Base-by-base conservation (phyloP, 2,888 invertebrate species). In the Hypena proboscidalis region DNA sequence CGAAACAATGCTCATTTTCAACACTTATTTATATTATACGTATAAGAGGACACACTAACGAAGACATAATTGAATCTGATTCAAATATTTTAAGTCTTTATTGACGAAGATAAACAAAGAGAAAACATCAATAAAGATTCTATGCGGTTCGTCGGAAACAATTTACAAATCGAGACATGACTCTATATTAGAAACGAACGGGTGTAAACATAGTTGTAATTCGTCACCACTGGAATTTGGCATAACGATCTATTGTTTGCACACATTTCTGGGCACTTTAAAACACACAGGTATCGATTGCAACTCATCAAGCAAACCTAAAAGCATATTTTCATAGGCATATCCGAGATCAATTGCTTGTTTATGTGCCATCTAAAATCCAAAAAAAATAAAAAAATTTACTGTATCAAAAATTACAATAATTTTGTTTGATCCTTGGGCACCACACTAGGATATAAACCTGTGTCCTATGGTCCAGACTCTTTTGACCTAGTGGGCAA, bases 1-100 rank as follows among this genome's bases (percentile, higher is more conserved):
- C 67, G 68, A 80, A 80, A 80, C 78, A 80, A 80, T 77, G 74
- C 67, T 69, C 52, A 64, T 73, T 71, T 50, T 43, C 29, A 43
- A 52, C 43, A 27, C 38, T 32, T 19, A 54, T 41, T 50, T 46
- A 56, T 38, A 40, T 39, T 46, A 37, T 42, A 53, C 21, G 20
- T 35, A 35, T 47, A 52, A 3, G 15, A 3, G 23, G 10, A 35
- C 35, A 40, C 14, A 34, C 6, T 39, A 40, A 46, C 22, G 17
- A 13, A 30, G 9, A 46, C 35, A 30, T 48, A 43, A 61, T 36
- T 20, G 34, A 41, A 22, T 57, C 20, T 17, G 21, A 39, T 48
- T 43, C 7, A 10, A 3, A 27, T 15, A 21, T 31, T 38, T 11
- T 8, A 4, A 15, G 10, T 19, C 6, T 7, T 5, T 1, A 36